These are phyloP conservation scores for Nemotelus pantherinus DNA, from an alignment of 2,888 invertebrate genomes.

Conservation along the genomic window DNA sequence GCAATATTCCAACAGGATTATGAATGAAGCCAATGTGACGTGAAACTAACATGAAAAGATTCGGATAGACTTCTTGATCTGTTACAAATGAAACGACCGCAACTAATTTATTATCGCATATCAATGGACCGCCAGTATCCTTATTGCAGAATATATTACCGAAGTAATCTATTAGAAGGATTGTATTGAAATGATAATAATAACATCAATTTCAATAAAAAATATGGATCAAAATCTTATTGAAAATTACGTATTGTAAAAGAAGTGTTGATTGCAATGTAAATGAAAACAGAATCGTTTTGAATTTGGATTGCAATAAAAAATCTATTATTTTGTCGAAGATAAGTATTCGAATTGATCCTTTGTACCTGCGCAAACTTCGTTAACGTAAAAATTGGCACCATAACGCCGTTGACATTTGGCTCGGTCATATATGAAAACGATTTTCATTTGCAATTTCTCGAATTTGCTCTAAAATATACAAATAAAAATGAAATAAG, in stretches of 20 bases:
- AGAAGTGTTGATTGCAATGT: too few species aligned
- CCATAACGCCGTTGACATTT: conserved; percentile 25
- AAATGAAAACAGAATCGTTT: too few species aligned
- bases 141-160: conserved; percentile 20
- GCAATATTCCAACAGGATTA: conserved; percentile 21
- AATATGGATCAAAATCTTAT: too few species aligned
- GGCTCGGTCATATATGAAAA: background rate
- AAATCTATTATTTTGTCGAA: too few species aligned
- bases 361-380: conserved; percentile 22
- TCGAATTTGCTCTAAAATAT: background rate
- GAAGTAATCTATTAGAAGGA: background rate
- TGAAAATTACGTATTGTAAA: too few species aligned
- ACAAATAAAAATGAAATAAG: background rate
- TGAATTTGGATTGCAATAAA: too few species aligned
- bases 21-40: conserved; percentile 33
- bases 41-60: conserved; percentile 17
- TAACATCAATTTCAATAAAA: too few species aligned
- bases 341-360: too few species aligned
- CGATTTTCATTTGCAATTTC: conserved; percentile 9
- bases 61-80: conserved; percentile 30
- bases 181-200: too few species aligned
- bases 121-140: conserved; percentile 17
- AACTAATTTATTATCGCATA: conserved; percentile 17
- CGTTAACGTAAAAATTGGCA: conserved; percentile 17
- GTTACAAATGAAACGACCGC: conserved; percentile 13